Conservation (phyloP, 2,888 invertebrate species). For the Nezara viridula region DNA sequence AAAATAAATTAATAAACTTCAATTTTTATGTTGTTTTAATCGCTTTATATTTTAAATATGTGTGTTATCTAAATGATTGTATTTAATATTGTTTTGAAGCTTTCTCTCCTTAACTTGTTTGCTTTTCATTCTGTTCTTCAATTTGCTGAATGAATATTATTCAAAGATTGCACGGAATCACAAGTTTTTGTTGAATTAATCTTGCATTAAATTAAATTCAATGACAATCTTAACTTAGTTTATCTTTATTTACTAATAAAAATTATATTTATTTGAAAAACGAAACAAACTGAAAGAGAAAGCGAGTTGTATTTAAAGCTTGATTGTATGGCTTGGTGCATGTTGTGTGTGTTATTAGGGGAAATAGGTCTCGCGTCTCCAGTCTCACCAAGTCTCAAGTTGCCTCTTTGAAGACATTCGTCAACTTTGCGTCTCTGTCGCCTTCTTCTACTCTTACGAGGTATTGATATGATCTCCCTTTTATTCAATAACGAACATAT, state of each 20-base stretch:
- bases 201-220: slow-evolving; percentile 11
- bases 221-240: not conserved
- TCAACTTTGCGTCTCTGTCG: slow-evolving; percentile 72
- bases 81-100: slow-evolving; percentile 48
- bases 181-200: slow-evolving; percentile 7
- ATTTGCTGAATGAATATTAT: not conserved
- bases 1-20: not conserved
- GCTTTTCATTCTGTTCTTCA: slow-evolving; percentile 43
- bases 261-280: not conserved
- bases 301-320: slow-evolving; percentile 27
- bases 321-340: slow-evolving; percentile 58
- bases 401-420: slow-evolving; percentile 72
- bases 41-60: slow-evolving; percentile 39
- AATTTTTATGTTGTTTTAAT: not conserved
- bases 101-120: slow-evolving; percentile 44
- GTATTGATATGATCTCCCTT: slow-evolving; percentile 66
- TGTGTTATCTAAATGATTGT: slow-evolving; percentile 21
- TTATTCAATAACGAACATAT: not conserved
- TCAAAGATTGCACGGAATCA: not conserved
- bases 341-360: slow-evolving; percentile 67
- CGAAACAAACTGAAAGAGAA: slow-evolving; percentile 14
- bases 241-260: not conserved
- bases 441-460: slow-evolving; percentile 69
- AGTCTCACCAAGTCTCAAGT: slow-evolving; percentile 74
- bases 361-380: slow-evolving; percentile 72